These are phyloP conservation scores for Silurus aristotelis DNA, from an alignment of 2,797 vertebrate genomes.

Conservation along the genomic window DNA sequence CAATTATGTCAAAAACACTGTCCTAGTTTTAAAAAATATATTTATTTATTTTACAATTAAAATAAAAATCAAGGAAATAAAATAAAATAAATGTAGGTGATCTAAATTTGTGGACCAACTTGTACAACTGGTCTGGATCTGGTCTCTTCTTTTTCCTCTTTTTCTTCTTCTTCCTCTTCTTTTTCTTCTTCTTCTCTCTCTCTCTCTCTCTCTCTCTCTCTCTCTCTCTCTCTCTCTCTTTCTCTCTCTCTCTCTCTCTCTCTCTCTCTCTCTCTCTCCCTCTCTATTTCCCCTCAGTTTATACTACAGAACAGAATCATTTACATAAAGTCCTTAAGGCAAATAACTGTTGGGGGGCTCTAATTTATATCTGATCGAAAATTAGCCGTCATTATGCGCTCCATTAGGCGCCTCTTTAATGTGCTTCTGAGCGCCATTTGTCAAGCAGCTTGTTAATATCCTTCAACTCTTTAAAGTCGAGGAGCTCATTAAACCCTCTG, in stretches of 20 bases:
- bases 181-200: slow-evolving; percentile 9
- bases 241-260: slow-evolving; percentile 12
- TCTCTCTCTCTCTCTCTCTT: slow-evolving; percentile 33
- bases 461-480: slow-evolving; percentile 99
- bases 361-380: slow-evolving; percentile 99
- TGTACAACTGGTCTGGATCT: neutral
- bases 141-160: too few relatives aligned
- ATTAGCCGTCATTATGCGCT: slow-evolving; percentile 99
- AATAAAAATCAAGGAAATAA: too few relatives aligned
- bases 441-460: slow-evolving; percentile 99
- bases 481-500: slow-evolving; percentile 98
- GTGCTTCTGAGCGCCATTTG: slow-evolving; percentile 99
- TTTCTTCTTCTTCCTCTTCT: neutral
- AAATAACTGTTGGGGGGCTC: slow-evolving; percentile 99
- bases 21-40: too few relatives aligned
- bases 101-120: neutral
- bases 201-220: slow-evolving; percentile 63
- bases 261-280: slow-evolving; percentile 63
- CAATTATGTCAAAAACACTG: too few relatives aligned
- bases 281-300: slow-evolving; percentile 78
- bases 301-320: slow-evolving; percentile 98
- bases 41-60: too few relatives aligned
- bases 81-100: neutral
- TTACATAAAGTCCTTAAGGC: slow-evolving; percentile 99
- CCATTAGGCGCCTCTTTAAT: slow-evolving; percentile 99